Evolutionary conservation across 2,888 invertebrate species (phyloP), one percentile per base, ranked within the genome.

Genomic region (Cheilosia vulpina): DNA sequence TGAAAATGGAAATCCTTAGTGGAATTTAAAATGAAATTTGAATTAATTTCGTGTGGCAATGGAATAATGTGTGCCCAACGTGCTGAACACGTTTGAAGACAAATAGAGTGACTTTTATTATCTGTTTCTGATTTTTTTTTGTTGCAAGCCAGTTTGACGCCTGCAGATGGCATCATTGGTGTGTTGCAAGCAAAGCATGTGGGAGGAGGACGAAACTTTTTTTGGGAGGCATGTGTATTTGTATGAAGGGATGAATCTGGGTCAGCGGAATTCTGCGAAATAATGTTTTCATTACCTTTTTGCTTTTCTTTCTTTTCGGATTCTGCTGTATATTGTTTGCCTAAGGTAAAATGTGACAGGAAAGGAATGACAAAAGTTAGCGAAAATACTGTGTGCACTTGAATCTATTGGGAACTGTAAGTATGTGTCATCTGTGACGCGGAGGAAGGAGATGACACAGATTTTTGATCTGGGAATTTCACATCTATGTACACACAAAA

Each of bases 21-120:
- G 47, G 41, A 72, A 66, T 72, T 71, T 77, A 72, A 66, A 77
- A 77, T 72, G 55, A 63, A 53, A 77, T 77, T 77, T 77, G 34
- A 63, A 55, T 58, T 7, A 24, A 21, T 15, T 38, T 38, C 17
- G 27, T 24, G 17, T 63, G 53, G 38, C 11, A 15, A 4, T 27
- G 27, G 27, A 34, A 9, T 2, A 11, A 9, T 62, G n/a, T 71
- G 21, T 65, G 47, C 45, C 43, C 58, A 68, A 62, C 58, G 60
- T 68, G 45, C 53, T 53, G 43, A 60, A 58, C 60, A 52, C 45
- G 60, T 60, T 60, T 68, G 76, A n/a, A 15, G 47, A 57, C 45
- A 47, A 57, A 65, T 71, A 41, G 17, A 13, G 38, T 13, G 13
- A 38, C 38, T 13, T 38, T 19, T 15, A 21, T 57, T 7, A 27